A percentile compares a stretch with the other conserved stretches of the same genome.
phyloP scores from a whole-genome alignment of 2,113 vertebrate genomes.

The Ammospiza nelsoni region DNA sequence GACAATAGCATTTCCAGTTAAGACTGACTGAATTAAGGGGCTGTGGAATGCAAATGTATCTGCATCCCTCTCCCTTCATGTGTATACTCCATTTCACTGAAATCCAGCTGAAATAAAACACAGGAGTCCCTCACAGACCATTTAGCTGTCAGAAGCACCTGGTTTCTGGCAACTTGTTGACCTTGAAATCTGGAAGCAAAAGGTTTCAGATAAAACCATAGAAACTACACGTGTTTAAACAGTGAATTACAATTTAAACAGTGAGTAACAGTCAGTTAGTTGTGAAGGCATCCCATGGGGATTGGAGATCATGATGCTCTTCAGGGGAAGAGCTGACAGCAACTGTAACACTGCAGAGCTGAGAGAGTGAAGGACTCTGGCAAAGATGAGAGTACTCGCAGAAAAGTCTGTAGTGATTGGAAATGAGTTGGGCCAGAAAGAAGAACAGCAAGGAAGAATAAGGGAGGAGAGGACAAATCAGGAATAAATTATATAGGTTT shows the following conservation, averaged over 20 bases:
- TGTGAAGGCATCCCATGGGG: background rate
- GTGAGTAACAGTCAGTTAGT: background rate
- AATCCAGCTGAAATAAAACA: background rate
- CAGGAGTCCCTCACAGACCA: background rate
- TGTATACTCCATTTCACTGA: background rate
- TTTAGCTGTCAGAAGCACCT: slow-evolving; percentile 4
- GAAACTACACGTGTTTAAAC: background rate
- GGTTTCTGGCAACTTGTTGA: background rate
- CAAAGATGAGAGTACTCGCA: rapidly evolving
- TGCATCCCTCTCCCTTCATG: background rate
- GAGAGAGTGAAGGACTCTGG: background rate
- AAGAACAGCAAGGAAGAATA: background rate
- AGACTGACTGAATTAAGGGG: background rate
- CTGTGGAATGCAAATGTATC: background rate
- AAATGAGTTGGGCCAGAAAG: background rate
- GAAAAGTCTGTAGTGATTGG: background rate
- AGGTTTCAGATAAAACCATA: background rate
- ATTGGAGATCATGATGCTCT: background rate
- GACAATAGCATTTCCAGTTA: background rate
- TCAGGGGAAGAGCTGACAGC: background rate
- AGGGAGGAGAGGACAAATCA: background rate
- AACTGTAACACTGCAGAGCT: background rate
- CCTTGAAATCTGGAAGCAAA: slow-evolving; percentile 17
- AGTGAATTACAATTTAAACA: background rate
- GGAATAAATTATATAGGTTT: background rate